Conservation (phyloP, 2,113 vertebrate species). For the Myrmecobius fasciatus region DNA sequence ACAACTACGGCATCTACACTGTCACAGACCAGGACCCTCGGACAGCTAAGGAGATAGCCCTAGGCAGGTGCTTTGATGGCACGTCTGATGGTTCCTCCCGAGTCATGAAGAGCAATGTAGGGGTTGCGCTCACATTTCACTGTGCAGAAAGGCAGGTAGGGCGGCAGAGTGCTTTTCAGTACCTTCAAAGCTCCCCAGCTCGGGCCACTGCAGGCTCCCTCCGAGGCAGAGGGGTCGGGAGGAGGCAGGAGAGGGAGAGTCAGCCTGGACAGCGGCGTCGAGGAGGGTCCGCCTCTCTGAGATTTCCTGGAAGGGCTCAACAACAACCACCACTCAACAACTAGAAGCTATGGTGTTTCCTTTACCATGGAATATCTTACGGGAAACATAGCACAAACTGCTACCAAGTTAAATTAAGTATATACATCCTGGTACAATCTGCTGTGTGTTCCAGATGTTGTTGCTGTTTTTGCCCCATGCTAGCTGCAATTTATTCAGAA, state of each 20-base stretch:
- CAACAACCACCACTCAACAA: constrained; percentile 55
- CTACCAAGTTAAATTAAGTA: constrained; percentile 75
- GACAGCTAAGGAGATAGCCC: constrained; percentile 95
- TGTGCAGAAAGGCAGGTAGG: constrained; percentile 88
- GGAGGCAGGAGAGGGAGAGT: constrained; percentile 82
- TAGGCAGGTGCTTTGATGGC: constrained; percentile 97
- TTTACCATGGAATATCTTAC: constrained; percentile 56
- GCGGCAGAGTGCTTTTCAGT: constrained; percentile 91
- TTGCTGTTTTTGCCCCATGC: constrained; percentile 28
- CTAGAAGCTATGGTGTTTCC: constrained; percentile 53
- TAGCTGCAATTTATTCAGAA: not conserved
- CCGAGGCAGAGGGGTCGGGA: constrained; percentile 74
- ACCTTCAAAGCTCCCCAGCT: constrained; percentile 84
- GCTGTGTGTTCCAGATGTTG: constrained; percentile 53
- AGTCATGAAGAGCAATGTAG: constrained; percentile 93
- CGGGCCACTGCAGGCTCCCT: constrained; percentile 74
- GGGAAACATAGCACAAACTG: constrained; percentile 46
- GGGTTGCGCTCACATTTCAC: constrained; percentile 92
- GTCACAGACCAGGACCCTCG: constrained; percentile 97
- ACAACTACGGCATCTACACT: constrained; percentile 98
- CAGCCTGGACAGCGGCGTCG: constrained; percentile 55
- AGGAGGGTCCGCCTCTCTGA: constrained; percentile 18
- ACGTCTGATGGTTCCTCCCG: constrained; percentile 94
- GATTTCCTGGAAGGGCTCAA: constrained; percentile 43
- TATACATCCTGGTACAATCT: constrained; percentile 60